Evolutionary conservation across 1,140 invertebrate species (phyloP).

Genomic region (Stegodyphus dumicola): DNA sequence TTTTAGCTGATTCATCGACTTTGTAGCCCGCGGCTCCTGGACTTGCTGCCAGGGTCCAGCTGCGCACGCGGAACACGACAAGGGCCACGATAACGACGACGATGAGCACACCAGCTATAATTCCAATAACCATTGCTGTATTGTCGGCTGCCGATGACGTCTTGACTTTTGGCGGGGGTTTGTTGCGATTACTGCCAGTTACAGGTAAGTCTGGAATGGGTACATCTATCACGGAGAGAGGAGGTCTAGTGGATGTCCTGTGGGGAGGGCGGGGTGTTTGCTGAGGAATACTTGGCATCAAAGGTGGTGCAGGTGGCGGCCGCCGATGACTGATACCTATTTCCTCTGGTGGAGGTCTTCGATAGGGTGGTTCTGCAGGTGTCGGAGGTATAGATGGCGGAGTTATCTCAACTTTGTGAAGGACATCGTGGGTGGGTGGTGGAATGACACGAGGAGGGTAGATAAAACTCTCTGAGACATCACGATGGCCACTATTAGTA

Average conservation of each 20-base stretch:
- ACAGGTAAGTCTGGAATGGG: conserved; percentile 51
- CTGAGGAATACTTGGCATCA: conserved; percentile 28
- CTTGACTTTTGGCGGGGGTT: conserved; percentile 54
- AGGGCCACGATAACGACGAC: conserved; percentile 90
- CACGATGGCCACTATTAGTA: not conserved
- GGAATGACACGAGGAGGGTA: conserved; percentile 32
- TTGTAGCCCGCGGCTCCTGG: conserved; percentile 26
- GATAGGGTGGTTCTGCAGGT: not conserved
- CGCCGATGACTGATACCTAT: not conserved
- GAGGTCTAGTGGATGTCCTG: conserved; percentile 19
- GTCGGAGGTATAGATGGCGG: conserved; percentile 21
- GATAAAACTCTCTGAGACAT: conserved; percentile 11
- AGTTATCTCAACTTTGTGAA: conserved; percentile 18
- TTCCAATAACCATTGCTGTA: conserved; percentile 81
- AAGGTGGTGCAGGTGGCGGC: not conserved
- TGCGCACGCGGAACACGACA: conserved; percentile 89
- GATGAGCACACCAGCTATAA: conserved; percentile 90
- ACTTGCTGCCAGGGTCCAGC: conserved; percentile 81
- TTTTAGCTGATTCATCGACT: conserved; percentile 27
- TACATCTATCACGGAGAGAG: conserved; percentile 35
- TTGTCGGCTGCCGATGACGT: conserved; percentile 65
- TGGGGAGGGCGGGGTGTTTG: conserved; percentile 16
- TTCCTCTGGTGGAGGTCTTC: conserved; percentile 21
- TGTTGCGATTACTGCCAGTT: conserved; percentile 40
- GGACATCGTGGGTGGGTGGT: conserved; percentile 30